Evolutionary conservation across 1,140 invertebrate genomes (phyloP).

Genomic region (Elysia chlorotica): DNA sequence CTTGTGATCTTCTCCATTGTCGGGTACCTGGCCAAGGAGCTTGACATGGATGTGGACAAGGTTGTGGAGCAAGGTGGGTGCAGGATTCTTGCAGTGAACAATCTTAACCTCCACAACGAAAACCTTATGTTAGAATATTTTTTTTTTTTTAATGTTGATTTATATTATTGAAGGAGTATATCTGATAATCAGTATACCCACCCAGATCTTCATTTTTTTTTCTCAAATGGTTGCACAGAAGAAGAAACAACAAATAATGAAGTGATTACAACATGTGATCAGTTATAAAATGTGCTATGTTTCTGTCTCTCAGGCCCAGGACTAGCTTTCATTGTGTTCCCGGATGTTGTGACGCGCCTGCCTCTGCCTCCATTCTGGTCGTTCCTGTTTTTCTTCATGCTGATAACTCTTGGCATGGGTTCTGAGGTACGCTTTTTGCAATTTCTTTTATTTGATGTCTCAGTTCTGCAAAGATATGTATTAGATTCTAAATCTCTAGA

Average conservation of each 20-base stretch:
- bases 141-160: no score
- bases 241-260: no score
- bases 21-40: slow-evolving; percentile 64
- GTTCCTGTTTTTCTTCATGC: slow-evolving; percentile 97
- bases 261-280: no score
- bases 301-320: slow-evolving; percentile 88
- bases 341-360: slow-evolving; percentile 92
- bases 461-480: neutral
- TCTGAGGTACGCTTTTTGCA: slow-evolving; percentile 79
- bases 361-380: slow-evolving; percentile 95
- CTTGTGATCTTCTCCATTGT: slow-evolving; percentile 62
- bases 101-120: no score
- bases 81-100: no score
- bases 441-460: slow-evolving; percentile 3
- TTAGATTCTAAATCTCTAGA: no score
- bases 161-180: no score
- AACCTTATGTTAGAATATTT: no score
- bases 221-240: no score
- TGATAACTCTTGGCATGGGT: slow-evolving; percentile 89
- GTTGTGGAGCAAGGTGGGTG: slow-evolving; percentile 80
- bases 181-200: no score
- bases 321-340: slow-evolving; percentile 95
- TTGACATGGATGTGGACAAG: slow-evolving; percentile 87
- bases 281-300: no score
- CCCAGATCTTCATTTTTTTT: no score